A percentile compares a stretch with the other conserved stretches of the same genome.
These are phyloP conservation scores for Nephrotoma guestfalica DNA, from an alignment of 2,888 invertebrate genomes.

Conservation along the genomic window DNA sequence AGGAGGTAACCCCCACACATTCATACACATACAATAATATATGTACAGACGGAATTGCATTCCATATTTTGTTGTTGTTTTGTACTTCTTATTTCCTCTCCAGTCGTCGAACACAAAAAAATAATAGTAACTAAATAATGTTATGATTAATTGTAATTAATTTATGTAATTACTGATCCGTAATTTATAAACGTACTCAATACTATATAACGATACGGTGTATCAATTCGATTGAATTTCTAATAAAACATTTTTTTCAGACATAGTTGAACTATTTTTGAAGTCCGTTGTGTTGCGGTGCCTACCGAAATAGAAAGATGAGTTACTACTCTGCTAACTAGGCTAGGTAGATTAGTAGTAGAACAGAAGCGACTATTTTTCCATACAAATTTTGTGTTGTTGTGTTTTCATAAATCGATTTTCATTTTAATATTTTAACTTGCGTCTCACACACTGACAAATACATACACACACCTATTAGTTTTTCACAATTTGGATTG, in stretches of 20 bases:
- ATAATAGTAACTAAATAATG: neutral
- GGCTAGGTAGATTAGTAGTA: neutral
- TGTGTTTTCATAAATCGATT: neutral
- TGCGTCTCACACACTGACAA: neutral
- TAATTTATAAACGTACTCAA: neutral
- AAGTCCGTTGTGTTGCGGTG: neutral
- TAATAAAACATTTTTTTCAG: neutral
- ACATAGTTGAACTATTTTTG: neutral
- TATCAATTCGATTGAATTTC: neutral
- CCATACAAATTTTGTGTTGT: neutral
- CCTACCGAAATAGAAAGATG: neutral
- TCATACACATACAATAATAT: neutral
- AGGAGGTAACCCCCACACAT: constrained; percentile 53
- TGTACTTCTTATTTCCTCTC: neutral
- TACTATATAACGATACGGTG: neutral
- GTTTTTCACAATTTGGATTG: neutral
- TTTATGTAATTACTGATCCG: neutral
- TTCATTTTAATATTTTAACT: neutral
- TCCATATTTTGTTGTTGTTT: neutral
- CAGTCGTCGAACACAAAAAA: neutral
- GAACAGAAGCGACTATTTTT: neutral
- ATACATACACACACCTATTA: neutral
- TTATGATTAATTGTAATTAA: neutral
- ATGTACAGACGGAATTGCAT: neutral
- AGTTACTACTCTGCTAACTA: too few relatives aligned